Percentiles rank a stretch among this genome's conserved stretches.
Conservation (phyloP, 2,113 vertebrate genomes). For the Saimiri boliviensis region DNA sequence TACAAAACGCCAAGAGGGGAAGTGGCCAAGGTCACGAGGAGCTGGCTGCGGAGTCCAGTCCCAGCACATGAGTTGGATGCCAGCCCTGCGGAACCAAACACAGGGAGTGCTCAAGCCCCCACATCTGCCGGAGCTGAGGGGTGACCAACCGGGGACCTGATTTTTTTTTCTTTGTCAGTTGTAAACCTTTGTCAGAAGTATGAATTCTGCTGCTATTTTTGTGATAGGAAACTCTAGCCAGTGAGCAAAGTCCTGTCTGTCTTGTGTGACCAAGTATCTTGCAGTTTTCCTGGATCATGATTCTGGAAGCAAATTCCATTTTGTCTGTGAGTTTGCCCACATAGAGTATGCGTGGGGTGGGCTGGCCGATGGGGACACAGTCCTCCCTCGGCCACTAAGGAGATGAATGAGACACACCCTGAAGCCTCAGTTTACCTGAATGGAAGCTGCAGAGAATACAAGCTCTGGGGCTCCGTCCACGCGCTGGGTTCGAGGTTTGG, state of each 20-base stretch:
- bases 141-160: too few species aligned
- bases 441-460: neutral
- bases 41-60: too few species aligned
- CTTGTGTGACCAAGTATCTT: neutral
- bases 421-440: neutral
- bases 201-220: neutral
- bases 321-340: neutral
- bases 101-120: fast-evolving
- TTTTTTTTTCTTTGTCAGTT: neutral
- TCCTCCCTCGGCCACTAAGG: neutral
- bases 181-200: neutral
- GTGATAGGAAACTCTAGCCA: neutral
- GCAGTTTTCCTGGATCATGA: neutral
- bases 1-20: too few species aligned
- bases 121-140: neutral
- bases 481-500: fast-evolving
- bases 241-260: neutral
- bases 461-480: too few species aligned
- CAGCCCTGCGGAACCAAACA: fast-evolving
- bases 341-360: neutral
- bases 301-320: neutral
- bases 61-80: too few species aligned
- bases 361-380: neutral
- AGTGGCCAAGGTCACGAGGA: neutral
- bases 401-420: fast-evolving